phyloP scores from a whole-genome alignment of 2,113 vertebrate species.

The Naja naja region DNA sequence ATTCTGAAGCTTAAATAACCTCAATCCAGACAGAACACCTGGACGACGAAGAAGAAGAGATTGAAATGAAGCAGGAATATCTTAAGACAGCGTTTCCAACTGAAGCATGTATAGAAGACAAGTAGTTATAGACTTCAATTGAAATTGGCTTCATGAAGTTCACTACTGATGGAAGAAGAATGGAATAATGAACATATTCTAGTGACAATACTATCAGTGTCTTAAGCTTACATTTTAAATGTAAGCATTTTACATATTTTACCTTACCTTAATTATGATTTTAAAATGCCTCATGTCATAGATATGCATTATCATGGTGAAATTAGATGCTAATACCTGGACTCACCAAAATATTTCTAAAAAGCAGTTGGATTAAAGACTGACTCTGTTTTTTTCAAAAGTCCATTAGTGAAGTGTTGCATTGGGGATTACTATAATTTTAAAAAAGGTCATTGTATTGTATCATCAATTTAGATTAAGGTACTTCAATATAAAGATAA shows the following conservation, averaged over 20 bases:
- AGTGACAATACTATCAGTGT: neutral
- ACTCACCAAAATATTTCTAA: neutral
- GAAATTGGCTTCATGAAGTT: neutral
- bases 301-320: neutral
- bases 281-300: neutral
- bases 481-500: constrained; percentile 12
- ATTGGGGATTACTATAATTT: neutral
- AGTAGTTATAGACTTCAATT: neutral
- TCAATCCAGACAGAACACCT: neutral
- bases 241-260: neutral
- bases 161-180: neutral
- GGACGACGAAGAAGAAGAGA: neutral
- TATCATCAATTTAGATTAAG: neutral
- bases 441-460: constrained; percentile 13
- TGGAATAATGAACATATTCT: neutral
- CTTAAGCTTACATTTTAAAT: neutral
- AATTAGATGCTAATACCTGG: neutral
- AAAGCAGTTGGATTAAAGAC: neutral
- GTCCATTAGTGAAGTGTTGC: neutral
- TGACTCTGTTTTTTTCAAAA: neutral
- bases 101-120: neutral
- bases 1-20: neutral
- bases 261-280: neutral
- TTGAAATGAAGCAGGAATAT: neutral
- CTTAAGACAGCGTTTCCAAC: neutral